Base-by-base conservation (phyloP, 2,888 invertebrate genomes). In the Phalangium opilio region DNA sequence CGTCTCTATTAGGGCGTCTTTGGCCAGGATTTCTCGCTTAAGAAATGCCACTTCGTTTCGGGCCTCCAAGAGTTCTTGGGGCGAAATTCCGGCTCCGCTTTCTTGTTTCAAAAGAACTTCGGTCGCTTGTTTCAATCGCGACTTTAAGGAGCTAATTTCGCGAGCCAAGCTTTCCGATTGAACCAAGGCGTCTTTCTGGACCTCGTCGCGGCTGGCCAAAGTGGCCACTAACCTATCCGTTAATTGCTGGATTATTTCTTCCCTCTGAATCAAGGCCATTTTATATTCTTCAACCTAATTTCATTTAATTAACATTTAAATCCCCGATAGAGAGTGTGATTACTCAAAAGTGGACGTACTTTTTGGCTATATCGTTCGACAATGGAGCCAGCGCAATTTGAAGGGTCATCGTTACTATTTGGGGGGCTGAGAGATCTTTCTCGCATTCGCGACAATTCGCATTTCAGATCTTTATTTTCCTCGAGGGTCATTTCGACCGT, bases 101-200 rank as follows among this genome's bases (percentile, higher is more conserved):
- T 49, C 47, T 17, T 51, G 51, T 17, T 45, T 49, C 15, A 41
- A 33, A 18, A 51, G 20, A 39, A 51, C 38, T 35, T 49, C 49
- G n/a, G 49, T 36, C 34, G 51, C 43, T 44, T 55, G 48, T 38
- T 49, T 51, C 44, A 53, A 47, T 42, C 53, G 53, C n/a, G 46
- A 43, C 19, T 55, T 54, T 4, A 55, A 34, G 10, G 43, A 43
- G 10, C 47, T 50, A 17, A 55, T 51, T 46, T 55, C 55, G 34
- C 41, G 34, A n/a, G 45, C 48, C 18, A 55, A 41, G 4, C 34
- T 40, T 17, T 47, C 48, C 8, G 51, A 45, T 32, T 51, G 48
- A 35, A 33, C 34, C 32, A 35, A 42, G 8, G 48, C 47, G 10
- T 48, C 50, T n/a, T 44, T 45, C 12, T 50, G 43, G 10, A 45